Base-by-base conservation (phyloP, 53 echinoderm and acorn worm genomes). In the Echinarachnius parma region DNA sequence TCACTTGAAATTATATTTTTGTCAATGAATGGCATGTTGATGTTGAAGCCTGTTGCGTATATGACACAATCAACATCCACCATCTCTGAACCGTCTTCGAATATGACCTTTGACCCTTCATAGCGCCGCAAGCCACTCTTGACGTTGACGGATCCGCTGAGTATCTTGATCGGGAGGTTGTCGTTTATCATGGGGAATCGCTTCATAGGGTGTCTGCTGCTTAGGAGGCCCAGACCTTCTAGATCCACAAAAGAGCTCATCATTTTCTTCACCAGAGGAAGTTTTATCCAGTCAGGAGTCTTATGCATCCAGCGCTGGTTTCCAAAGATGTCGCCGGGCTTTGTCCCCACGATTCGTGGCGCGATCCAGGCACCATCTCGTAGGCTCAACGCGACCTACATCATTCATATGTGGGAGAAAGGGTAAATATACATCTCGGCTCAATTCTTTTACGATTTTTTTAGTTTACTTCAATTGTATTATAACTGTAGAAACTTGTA, bases 331-430 rank as follows among this genome's bases (percentile, higher is more conserved):
- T 78, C 78, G 0, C 16, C 15, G 0, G 78, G 78, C 20, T 15
- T 10, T 4, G 19, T 19, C 9, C 21, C 64, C 21, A 53, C 11
- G 23, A 62, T 27, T 9, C 78, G 35, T 3, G 78, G 78, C 2
- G 64, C n/a, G 4, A 78, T 28, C 78, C 78, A 78, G 26, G 78
- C 29, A n/a, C 78, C 78, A 34, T 64, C 21, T 14, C 64, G 64
- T 53, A 78, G 20, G 35, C 78, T 64, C 16, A 78, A 16, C 23
- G 49, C 63, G 4, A 78, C 78, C 78, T 76, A 46, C 10, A 62
- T 25, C 21, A 60, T 56, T 4, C 28, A n/a, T n/a, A n/a, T n/a
- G n/a, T n/a, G n/a, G n/a, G n/a, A n/a, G n/a, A n/a, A n/a, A n/a
- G n/a, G n/a, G n/a, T n/a, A n/a, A n/a, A n/a, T n/a, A n/a, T n/a